Conservation (phyloP, 2,113 vertebrate species). For the Porphyrio hochstetteri region DNA sequence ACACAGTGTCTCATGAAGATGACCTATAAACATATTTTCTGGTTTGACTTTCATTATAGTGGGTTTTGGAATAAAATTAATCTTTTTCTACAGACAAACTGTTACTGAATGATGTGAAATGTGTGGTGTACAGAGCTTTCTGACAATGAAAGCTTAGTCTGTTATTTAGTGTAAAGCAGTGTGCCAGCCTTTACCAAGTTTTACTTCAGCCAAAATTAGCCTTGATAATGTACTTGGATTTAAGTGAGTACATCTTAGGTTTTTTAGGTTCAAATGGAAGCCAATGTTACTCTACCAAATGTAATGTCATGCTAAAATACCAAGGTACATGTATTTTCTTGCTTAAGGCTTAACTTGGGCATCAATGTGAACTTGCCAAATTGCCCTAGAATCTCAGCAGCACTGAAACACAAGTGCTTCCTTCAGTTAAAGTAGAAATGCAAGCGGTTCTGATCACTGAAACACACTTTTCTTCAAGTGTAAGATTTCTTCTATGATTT, state of each 20-base stretch:
- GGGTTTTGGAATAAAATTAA: not conserved
- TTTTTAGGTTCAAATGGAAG: not conserved
- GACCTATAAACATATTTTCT: not conserved
- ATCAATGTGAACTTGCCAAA: not conserved
- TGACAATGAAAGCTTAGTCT: rapidly evolving
- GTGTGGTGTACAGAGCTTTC: not conserved
- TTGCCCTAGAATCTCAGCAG: rapidly evolving
- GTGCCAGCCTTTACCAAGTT: not conserved
- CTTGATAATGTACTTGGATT: not conserved
- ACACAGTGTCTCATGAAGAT: not conserved
- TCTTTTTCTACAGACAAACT: not conserved
- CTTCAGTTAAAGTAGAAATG: not conserved
- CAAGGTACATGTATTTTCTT: rapidly evolving
- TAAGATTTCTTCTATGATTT: not conserved
- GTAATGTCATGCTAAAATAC: not conserved
- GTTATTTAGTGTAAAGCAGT: not conserved
- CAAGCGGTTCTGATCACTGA: not conserved
- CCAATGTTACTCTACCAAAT: rapidly evolving
- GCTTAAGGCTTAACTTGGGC: not conserved
- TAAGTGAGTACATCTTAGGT: not conserved
- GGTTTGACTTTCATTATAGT: not conserved
- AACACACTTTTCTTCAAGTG: no score
- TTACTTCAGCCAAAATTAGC: not conserved
- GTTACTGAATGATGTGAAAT: not conserved
- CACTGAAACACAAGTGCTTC: no score